Conservation (phyloP, 1,140 invertebrate species). For the Riptortus pedestris region DNA sequence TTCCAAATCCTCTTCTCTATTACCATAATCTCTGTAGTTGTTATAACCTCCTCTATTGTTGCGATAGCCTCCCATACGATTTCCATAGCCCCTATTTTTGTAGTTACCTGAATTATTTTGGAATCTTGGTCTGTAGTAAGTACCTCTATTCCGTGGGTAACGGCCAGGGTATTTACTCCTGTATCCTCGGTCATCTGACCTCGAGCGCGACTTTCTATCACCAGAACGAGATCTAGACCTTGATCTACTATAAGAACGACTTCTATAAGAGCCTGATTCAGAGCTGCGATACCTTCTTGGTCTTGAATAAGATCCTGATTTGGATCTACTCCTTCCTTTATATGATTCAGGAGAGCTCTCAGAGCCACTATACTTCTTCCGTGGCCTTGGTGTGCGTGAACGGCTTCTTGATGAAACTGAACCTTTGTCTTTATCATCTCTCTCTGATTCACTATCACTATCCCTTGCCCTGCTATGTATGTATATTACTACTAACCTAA, state of each 20-base stretch:
- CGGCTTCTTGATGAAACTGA: slow-evolving; percentile 43
- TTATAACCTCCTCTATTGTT: slow-evolving; percentile 40
- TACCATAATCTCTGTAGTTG: slow-evolving; percentile 32
- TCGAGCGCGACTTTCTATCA: slow-evolving; percentile 43
- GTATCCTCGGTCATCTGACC: slow-evolving; percentile 48
- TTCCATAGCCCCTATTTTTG: slow-evolving; percentile 38
- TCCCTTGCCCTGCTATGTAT: slow-evolving; percentile 24
- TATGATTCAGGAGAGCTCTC: slow-evolving; percentile 20
- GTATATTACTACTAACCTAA: too few relatives aligned
- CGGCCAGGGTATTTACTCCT: slow-evolving; percentile 40
- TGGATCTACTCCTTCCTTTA: slow-evolving; percentile 26
- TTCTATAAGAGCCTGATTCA: slow-evolving; percentile 38
- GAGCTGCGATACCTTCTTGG: slow-evolving; percentile 40
- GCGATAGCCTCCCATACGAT: slow-evolving; percentile 35
- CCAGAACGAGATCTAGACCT: slow-evolving; percentile 43
- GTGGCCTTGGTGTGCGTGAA: slow-evolving; percentile 39
- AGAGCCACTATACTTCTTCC: slow-evolving; percentile 25
- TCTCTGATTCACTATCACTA: slow-evolving; percentile 34
- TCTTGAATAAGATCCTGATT: slow-evolving; percentile 29
- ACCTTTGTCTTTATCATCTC: slow-evolving; percentile 3
- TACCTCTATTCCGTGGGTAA: slow-evolving; percentile 53
- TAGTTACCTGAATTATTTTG: slow-evolving; percentile 43
- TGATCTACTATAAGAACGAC: slow-evolving; percentile 46
- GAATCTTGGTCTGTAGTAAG: slow-evolving; percentile 64
- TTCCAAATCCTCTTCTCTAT: slow-evolving; percentile 26